phyloP scores from a whole-genome alignment of 1,140 invertebrate species.

The Drosophila equinoxialis region DNA sequence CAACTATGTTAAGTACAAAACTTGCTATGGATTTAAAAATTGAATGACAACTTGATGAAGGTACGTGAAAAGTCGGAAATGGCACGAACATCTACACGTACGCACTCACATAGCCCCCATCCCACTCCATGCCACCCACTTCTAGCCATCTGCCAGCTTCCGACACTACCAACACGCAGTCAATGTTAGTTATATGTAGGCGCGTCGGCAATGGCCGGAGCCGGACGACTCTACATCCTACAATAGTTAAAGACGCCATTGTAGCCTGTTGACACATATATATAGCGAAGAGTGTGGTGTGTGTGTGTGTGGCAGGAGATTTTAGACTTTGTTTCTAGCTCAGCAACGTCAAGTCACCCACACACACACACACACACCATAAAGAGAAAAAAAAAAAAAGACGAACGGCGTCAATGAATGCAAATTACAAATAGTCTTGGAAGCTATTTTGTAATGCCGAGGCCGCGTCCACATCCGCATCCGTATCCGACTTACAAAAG shows the following conservation, averaged over 20 bases:
- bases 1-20: slow-evolving; percentile 82
- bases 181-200: slow-evolving; percentile 29
- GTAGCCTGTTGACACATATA: slow-evolving; percentile 69
- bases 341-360: slow-evolving; percentile 35
- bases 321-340: slow-evolving; percentile 63
- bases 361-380: slow-evolving; percentile 35
- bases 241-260: slow-evolving; percentile 55
- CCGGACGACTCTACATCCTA: slow-evolving; percentile 47
- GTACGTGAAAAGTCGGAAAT: slow-evolving; percentile 80
- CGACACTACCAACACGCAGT: slow-evolving; percentile 16
- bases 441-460: slow-evolving; percentile 67
- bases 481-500: slow-evolving; percentile 39
- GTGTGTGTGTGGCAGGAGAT: slow-evolving; percentile 40
- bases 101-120: slow-evolving; percentile 29
- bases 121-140: slow-evolving; percentile 17
- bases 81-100: slow-evolving; percentile 56
- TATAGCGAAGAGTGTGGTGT: slow-evolving; percentile 18
- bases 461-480: slow-evolving; percentile 51
- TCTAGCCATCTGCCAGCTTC: not conserved
- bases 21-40: slow-evolving; percentile 81
- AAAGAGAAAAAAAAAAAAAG: slow-evolving; percentile 42
- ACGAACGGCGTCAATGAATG: slow-evolving; percentile 70
- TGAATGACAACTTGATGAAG: slow-evolving; percentile 82
- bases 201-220: slow-evolving; percentile 25
- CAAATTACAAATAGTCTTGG: slow-evolving; percentile 73